These are phyloP conservation scores for Forpus xanthops DNA, from an alignment of 2,797 vertebrate genomes.

Conservation along the genomic window DNA sequence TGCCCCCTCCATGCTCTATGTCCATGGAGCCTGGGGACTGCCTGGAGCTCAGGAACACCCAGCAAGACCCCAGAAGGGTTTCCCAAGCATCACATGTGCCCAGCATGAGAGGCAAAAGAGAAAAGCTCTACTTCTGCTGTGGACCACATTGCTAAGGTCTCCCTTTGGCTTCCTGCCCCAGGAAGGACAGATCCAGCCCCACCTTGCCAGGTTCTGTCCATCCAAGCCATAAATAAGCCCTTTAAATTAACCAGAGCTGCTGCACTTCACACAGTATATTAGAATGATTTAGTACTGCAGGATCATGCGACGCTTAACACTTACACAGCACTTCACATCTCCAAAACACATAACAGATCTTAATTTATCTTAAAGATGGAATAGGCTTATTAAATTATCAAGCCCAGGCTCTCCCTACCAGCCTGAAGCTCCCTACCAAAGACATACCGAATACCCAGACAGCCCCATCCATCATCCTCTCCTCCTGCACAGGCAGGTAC, in stretches of 20 bases:
- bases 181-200: background rate
- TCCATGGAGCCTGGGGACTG: background rate
- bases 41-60: background rate
- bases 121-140: background rate
- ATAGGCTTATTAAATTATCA: constrained; percentile 51
- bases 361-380: constrained; percentile 49
- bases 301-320: background rate
- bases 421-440: background rate
- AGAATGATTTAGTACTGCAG: constrained; percentile 21
- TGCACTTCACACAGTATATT: background rate
- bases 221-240: background rate
- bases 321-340: constrained; percentile 50
- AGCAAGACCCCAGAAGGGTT: background rate
- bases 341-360: background rate
- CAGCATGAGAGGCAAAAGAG: background rate
- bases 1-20: background rate
- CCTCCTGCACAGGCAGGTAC: background rate
- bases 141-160: background rate
- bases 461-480: background rate
- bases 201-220: background rate
- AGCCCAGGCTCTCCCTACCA: background rate
- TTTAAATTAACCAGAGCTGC: background rate
- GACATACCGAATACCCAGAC: rapidly evolving
- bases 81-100: rapidly evolving
- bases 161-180: background rate